A percentile compares a stretch with the other conserved stretches of the same genome.
Evolutionary conservation across 2,113 vertebrate genomes (phyloP).

Genomic region (Oreochromis niloticus): DNA sequence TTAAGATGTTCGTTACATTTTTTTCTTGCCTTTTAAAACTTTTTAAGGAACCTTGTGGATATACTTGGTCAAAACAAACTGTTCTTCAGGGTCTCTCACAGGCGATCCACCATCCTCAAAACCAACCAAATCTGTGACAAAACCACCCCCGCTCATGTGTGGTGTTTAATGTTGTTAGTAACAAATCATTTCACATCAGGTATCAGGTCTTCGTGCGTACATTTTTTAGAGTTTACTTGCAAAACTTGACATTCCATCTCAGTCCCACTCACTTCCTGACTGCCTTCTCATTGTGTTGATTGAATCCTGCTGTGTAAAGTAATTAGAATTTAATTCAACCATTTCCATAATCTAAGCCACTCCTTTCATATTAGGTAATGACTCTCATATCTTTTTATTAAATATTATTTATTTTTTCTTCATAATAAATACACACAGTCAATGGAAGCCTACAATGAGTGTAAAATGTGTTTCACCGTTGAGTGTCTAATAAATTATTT

Average conservation of each 20-base stretch:
- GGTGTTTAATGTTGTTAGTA: neutral
- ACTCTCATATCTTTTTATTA: neutral
- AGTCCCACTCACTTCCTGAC: neutral
- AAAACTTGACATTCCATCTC: neutral
- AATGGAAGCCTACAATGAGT: neutral
- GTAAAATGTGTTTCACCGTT: neutral
- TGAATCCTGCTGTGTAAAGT: neutral
- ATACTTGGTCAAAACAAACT: neutral
- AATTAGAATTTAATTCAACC: neutral
- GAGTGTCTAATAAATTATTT: neutral
- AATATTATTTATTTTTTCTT: neutral
- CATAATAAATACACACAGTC: neutral
- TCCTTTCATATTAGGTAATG: neutral
- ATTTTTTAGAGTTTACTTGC: neutral
- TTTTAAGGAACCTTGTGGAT: neutral
- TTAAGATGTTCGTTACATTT: neutral
- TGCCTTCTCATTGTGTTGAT: constrained; percentile 9
- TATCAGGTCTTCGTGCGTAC: fast-evolving
- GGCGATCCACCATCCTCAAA: neutral
- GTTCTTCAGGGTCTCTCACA: neutral
- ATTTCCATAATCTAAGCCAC: neutral
- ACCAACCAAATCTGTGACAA: neutral
- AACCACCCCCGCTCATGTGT: neutral
- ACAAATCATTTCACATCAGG: neutral
- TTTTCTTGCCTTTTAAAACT: neutral